These are phyloP conservation scores for Pipistrellus kuhlii DNA, from an alignment of 2,797 vertebrate species.

Conservation along the genomic window DNA sequence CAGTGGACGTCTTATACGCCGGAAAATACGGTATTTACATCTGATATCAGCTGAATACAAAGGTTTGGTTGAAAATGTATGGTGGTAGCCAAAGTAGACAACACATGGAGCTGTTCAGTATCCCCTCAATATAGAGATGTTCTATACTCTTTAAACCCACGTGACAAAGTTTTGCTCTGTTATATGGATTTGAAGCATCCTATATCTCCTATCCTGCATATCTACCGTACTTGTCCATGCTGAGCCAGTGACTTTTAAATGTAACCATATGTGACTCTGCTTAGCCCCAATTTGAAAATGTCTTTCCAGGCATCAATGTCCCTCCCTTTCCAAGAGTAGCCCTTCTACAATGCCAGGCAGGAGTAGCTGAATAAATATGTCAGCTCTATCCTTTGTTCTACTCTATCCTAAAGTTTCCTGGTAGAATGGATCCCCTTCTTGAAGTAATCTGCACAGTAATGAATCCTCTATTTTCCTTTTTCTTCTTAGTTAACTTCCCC, in stretches of 20 bases:
- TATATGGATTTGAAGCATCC: not conserved
- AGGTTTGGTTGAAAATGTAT: not conserved
- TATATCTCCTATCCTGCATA: not conserved
- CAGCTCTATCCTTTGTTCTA: not conserved
- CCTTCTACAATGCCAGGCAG: not conserved
- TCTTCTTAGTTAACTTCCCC: not conserved
- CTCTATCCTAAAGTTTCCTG: not conserved
- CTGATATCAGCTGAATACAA: conserved; percentile 11
- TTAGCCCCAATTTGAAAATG: not conserved
- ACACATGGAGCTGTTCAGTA: not conserved
- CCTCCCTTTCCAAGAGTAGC: not conserved
- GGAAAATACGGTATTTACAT: not conserved
- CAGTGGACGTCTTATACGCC: no score
- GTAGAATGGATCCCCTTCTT: not conserved
- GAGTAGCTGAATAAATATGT: not conserved
- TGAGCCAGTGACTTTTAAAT: not conserved
- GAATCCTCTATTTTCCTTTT: not conserved
- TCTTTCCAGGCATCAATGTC: not conserved
- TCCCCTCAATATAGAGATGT: not conserved
- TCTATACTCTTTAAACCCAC: not conserved
- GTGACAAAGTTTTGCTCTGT: not conserved
- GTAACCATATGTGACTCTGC: not conserved
- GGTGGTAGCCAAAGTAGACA: not conserved
- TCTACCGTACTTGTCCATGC: not conserved
- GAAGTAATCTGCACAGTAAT: not conserved